Conservation (phyloP, 2,888 invertebrate genomes). For the Pandemis corylana region DNA sequence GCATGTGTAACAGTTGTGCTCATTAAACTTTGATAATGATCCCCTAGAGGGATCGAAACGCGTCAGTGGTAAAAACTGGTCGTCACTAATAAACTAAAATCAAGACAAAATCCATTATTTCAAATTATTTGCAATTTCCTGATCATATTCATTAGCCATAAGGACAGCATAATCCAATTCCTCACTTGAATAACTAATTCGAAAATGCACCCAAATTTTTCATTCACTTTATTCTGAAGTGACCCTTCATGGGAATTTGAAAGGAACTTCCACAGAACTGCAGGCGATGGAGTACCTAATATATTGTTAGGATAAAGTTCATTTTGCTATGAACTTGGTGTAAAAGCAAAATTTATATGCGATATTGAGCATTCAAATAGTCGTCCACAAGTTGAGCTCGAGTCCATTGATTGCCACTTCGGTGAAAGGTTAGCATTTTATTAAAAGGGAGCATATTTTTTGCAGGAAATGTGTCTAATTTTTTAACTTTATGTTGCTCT, state of each 20-base stretch:
- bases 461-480: too few relatives aligned
- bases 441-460: background rate
- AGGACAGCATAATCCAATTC: constrained; percentile 13
- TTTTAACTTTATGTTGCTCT: too few relatives aligned
- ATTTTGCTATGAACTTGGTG: background rate
- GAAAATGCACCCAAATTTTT: constrained; percentile 43
- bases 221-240: constrained; percentile 46
- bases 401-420: constrained; percentile 17
- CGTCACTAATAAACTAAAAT: too few relatives aligned
- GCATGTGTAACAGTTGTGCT: too few relatives aligned
- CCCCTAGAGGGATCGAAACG: too few relatives aligned
- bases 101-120: background rate
- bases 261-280: constrained; percentile 21
- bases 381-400: constrained; percentile 39
- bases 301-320: background rate
- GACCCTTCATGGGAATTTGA: constrained; percentile 43
- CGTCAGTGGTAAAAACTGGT: too few relatives aligned
- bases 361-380: constrained; percentile 50
- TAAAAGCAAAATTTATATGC: constrained; percentile 23
- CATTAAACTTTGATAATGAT: too few relatives aligned
- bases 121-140: background rate
- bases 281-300: background rate
- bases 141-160: background rate
- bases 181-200: background rate
- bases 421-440: background rate